Evolutionary conservation across 2,797 vertebrate genomes (phyloP), one percentile per base, ranked within the genome.

Genomic region (Coilia nasus): DNA sequence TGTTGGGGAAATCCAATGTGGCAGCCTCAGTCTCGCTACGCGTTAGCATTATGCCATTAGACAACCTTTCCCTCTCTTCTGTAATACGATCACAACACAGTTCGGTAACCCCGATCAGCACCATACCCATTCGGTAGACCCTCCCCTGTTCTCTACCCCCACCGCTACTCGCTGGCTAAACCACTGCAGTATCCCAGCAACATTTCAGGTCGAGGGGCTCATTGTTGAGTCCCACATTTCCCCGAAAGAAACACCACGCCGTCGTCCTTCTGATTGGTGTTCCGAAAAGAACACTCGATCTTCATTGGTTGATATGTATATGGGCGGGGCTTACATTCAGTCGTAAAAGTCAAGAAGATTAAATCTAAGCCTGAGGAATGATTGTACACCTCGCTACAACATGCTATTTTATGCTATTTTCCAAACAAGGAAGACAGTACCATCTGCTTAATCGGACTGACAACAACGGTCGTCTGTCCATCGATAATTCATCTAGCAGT

Each of bases 61-160:
- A 86, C 84, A 81, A 46, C 50, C 84, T 86, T 88, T 83, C 85
- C 87, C 83, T 78, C 88, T 31, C 81, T 86, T 87, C 84, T 87
- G 85, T 83, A 90, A 89, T 86, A 89, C 78, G 88, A 88, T 88
- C 82, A 88, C 85, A 87, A 91, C 88, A 87, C 64, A 87, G 83
- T 87, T 87, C 81, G 82, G 83, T 83, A 87, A 88, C 75, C 88
- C 60, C 85, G 87, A 89, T 87, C 83, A 86, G 84, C 88, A 81
- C 86, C 90, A 90, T 89, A 84, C 67, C 85, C 71, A 83, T 83
- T 87, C 57, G 28, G 59, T 83, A 85, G 85, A 86, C 85, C 85
- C 87, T 88, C 87, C 84, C 83, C 84, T 85, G 81, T 84, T 81
- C 84, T 85, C 81, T 81, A 64, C 86, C 83, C 83, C 84, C 57